Evolutionary conservation across 2,888 invertebrate genomes (phyloP).

Genomic region (Euplexia lucipara): DNA sequence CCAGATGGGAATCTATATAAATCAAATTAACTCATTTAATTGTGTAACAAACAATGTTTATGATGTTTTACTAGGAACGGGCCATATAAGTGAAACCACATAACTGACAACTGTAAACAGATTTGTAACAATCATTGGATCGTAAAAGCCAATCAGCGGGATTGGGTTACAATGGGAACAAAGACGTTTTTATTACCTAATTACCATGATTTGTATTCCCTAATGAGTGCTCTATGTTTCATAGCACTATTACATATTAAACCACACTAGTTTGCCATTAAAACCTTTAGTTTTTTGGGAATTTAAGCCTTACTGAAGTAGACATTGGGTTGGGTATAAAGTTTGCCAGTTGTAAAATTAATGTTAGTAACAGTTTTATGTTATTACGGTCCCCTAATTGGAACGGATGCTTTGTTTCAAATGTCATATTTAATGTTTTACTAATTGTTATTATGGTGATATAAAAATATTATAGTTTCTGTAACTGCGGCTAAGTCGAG

Average conservation of each 20-base stretch:
- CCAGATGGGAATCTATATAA: constrained; percentile 51
- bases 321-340: constrained; percentile 22
- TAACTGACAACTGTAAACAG: constrained; percentile 79
- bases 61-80: constrained; percentile 52
- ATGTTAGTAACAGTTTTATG: constrained; percentile 74
- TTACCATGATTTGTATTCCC: constrained; percentile 89
- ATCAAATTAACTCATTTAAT: constrained; percentile 65
- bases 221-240: constrained; percentile 83
- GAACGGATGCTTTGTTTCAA: constrained; percentile 80
- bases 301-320: constrained; percentile 51
- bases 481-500: constrained; percentile 34
- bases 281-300: constrained; percentile 20
- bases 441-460: constrained; percentile 64
- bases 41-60: constrained; percentile 62
- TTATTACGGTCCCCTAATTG: constrained; percentile 83
- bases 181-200: constrained; percentile 86
- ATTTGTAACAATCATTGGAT: constrained; percentile 87
- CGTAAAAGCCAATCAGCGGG: constrained; percentile 84
- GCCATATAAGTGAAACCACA: constrained; percentile 48
- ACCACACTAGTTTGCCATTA: constrained; percentile 12
- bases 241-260: constrained; percentile 72
- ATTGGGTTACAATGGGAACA: constrained; percentile 85
- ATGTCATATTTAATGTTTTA: constrained; percentile 74
- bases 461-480: constrained; percentile 54
- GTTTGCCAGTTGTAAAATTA: constrained; percentile 23